Evolutionary conservation across 2,888 invertebrate species (phyloP), one percentile per base, ranked within the genome.

Genomic region (Athripsodes cinereus): DNA sequence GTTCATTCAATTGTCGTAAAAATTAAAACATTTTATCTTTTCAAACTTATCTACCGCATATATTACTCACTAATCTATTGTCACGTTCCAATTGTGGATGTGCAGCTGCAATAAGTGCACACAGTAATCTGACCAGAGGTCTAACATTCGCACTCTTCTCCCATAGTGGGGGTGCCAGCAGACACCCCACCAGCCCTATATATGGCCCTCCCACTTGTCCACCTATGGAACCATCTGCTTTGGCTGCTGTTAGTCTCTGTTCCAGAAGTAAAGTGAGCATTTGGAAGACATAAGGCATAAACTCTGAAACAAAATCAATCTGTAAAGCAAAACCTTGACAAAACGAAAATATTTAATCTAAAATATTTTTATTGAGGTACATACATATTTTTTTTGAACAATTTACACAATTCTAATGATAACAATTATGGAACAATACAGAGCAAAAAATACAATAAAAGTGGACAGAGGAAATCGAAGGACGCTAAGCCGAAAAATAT

Each of bases 281-380:
- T 90, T 99, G 99, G 73, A 99, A 97, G 50, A 96, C 94, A 74
- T 99, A 99, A 0, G 98, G 98, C 75, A 97, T 91, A 78, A 99
- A 97, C 73, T 98, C 98, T 85, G 81, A 22, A 72, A 79, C 10
- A 26, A 26, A 26, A 26, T 26, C 26, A 6, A 26, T 26, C 26
- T 26, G 10, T 26, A 3, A 6, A 26, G 26, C 26, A 6, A 26
- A 6, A 26, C 26, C 26, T 10, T 26, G 5, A 26, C 26, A 10
- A 3, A 3, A 26, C 26, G 26, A n/a, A n/a, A n/a, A n/a, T n/a
- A n/a, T n/a, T n/a, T n/a, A n/a, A n/a, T n/a, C n/a, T n/a, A n/a
- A n/a, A n/a, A n/a, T n/a, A n/a, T n/a, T n/a, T n/a, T n/a, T n/a
- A n/a, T n/a, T n/a, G n/a, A n/a, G n/a, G n/a, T n/a, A n/a, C n/a